Evolutionary conservation across 2,113 vertebrate species (phyloP), one percentile per base, ranked within the genome.

Genomic region (Hydropotes inermis): DNA sequence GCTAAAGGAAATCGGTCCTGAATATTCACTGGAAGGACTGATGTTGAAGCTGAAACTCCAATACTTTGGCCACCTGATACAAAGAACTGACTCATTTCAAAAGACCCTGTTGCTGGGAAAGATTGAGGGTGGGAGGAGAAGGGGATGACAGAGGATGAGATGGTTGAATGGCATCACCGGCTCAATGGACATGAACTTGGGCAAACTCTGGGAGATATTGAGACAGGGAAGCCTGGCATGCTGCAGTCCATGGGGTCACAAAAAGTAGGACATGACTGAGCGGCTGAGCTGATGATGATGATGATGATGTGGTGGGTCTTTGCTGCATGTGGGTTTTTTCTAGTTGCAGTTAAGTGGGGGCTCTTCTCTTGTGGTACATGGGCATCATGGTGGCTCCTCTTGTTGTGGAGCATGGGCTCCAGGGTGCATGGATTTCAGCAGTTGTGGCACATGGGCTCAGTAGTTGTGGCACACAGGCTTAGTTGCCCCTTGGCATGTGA

Each of bases 191-290:
- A 70, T 70, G n/a, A 70, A 19, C 36, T 21, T 21, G 64, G 17
- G 4, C 36, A 21, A 36, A n/a, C n/a, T 70, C n/a, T 1, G 4
- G 17, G 64, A 36, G 64, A 21, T 70, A n/a, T 9, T 36, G 17
- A 21, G 64, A 36, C n/a, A 36, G 64, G n/a, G 64, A 36, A n/a
- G 64, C n/a, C 64, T 36, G 64, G 64, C 0, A 0, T 11, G 64
- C n/a, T 36, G 64, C 4, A 5, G 64, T 70, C 19, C 64, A 12
- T 36, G 64, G n/a, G n/a, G 64, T 36, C 2, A 0, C 19, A 36
- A 67, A 67, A 19, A 70, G 64, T 36, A 0, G 0, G n/a, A 36
- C n/a, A 36, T 0, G 17, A 39, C n/a, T 70, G 67, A 23, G n/a
- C 0, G 5, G 39, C 67, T 23, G 67, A 23, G 19, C 17, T 70